These are phyloP conservation scores for Pseudomugil gertrudae DNA, from an alignment of 2,797 vertebrate species.

Conservation along the genomic window DNA sequence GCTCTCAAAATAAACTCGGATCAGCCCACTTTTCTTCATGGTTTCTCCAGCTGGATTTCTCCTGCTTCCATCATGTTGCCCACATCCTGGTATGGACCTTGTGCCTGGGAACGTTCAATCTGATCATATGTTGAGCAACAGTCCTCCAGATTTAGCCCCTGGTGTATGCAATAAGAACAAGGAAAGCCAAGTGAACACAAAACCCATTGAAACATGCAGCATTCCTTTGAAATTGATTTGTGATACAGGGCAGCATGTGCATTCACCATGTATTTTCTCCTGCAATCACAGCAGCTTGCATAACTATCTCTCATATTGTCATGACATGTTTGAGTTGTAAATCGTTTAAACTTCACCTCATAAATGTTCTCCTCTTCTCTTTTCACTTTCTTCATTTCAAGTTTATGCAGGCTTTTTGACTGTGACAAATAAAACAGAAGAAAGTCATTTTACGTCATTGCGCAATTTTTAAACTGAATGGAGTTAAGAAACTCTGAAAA, in stretches of 20 bases:
- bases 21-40: constrained; percentile 54
- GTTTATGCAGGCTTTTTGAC: constrained; percentile 60
- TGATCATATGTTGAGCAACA: constrained; percentile 87
- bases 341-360: constrained; percentile 69
- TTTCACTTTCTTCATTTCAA: constrained; percentile 67
- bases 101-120: constrained; percentile 81
- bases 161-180: constrained; percentile 15
- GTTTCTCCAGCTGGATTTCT: constrained; percentile 86
- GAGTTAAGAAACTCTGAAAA: not conserved
- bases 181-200: constrained; percentile 1
- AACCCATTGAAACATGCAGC: constrained; percentile 5
- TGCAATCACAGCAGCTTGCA: constrained; percentile 4
- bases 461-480: not conserved
- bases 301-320: not conserved
- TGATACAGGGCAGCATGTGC: constrained; percentile 8
- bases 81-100: constrained; percentile 87
- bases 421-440: constrained; percentile 41
- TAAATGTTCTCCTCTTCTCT: constrained; percentile 84
- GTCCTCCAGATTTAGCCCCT: constrained; percentile 90
- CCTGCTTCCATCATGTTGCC: constrained; percentile 71
- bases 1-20: not conserved
- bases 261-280: constrained; percentile 5
- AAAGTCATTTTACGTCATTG: constrained; percentile 1
- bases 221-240: constrained; percentile 6
- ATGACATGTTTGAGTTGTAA: constrained; percentile 12